phyloP scores from a whole-genome alignment of 2,888 invertebrate genomes.

The Eupithecia inturbata region DNA sequence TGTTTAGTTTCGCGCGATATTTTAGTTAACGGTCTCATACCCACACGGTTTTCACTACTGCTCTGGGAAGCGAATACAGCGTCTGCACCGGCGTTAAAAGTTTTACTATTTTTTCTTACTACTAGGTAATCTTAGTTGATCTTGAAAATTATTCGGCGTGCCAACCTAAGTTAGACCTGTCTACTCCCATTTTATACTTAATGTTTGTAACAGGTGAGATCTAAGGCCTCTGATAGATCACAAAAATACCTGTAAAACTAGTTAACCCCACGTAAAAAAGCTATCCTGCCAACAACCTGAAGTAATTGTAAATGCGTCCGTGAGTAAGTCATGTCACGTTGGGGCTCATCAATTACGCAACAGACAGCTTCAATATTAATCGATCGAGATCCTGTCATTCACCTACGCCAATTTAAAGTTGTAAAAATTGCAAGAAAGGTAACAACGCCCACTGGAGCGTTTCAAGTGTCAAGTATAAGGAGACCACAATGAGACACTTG shows the following conservation, averaged over 20 bases:
- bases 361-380: conserved; percentile 41
- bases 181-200: not conserved
- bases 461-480: not conserved
- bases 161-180: not conserved
- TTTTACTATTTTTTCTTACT: too few relatives aligned
- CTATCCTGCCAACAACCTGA: not conserved
- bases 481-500: not conserved
- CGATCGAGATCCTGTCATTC: conserved; percentile 33
- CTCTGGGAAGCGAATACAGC: too few relatives aligned
- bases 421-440: conserved; percentile 24
- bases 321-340: conserved; percentile 32
- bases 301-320: conserved; percentile 14
- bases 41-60: too few relatives aligned
- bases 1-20: too few relatives aligned
- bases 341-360: conserved; percentile 34
- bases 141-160: not conserved
- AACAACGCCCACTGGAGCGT: not conserved
- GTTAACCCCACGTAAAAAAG: not conserved
- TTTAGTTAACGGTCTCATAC: too few relatives aligned
- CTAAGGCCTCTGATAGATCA: not conserved
- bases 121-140: not conserved
- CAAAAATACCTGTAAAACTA: not conserved
- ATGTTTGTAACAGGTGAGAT: not conserved
- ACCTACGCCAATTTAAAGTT: conserved; percentile 22
- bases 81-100: too few relatives aligned